These are phyloP conservation scores for Trichogramma evanescens DNA, from an alignment of 2,888 invertebrate genomes.

Conservation along the genomic window DNA sequence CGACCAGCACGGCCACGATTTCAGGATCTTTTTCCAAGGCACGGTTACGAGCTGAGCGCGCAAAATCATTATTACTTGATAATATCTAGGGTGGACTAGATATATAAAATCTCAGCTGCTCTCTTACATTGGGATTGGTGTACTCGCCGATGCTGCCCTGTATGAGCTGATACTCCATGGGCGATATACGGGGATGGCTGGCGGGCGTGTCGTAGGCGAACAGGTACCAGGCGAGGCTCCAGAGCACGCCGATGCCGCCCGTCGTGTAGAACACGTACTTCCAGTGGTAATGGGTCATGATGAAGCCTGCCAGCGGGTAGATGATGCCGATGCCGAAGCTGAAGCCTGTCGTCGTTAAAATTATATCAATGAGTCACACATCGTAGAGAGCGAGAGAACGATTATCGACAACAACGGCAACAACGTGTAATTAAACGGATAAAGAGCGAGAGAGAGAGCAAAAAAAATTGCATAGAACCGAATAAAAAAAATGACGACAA, in stretches of 20 bases:
- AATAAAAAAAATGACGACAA: no score
- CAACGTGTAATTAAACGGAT: no score
- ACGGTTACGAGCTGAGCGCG: constrained; percentile 47
- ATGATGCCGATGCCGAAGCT: constrained; percentile 68
- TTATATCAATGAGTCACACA: no score
- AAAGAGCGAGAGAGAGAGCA: no score
- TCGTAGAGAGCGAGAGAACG: no score
- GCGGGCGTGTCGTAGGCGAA: constrained; percentile 63
- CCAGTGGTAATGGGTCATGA: constrained; percentile 64
- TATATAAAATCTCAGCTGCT: no score
- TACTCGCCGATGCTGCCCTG: constrained; percentile 52
- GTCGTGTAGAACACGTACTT: constrained; percentile 64
- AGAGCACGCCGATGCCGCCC: constrained; percentile 56
- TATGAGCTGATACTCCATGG: constrained; percentile 60
- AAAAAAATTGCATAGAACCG: no score
- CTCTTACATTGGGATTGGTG: no score
- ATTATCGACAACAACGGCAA: no score
- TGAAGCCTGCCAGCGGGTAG: constrained; percentile 63
- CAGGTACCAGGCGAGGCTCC: constrained; percentile 65
- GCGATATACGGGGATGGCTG: constrained; percentile 61
- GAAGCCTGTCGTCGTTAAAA: constrained; percentile 53
- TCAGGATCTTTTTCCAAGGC: constrained; percentile 61
- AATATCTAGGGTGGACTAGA: no score
- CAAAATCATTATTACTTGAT: neutral
- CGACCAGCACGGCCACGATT: constrained; percentile 61